These are phyloP conservation scores for Eilema sororculum DNA, from an alignment of 2,888 invertebrate genomes.

Conservation along the genomic window DNA sequence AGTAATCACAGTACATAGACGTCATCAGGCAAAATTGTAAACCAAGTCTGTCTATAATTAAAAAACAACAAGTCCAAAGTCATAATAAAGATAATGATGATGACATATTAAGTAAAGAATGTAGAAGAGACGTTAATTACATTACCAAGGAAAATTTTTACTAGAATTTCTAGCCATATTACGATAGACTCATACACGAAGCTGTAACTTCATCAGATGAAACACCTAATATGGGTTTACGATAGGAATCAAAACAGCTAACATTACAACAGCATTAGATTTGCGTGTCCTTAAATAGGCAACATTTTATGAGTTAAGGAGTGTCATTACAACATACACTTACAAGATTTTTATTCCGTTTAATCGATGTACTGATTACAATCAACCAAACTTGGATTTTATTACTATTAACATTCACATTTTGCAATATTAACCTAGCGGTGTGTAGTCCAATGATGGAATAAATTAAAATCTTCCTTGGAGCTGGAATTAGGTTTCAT, in stretches of 20 bases:
- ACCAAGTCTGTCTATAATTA: neutral
- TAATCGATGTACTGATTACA: neutral
- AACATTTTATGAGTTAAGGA: slow-evolving; percentile 9
- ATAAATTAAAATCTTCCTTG: neutral
- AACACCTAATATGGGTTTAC: slow-evolving; percentile 12
- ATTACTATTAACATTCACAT: neutral
- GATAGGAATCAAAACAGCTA: slow-evolving; percentile 2
- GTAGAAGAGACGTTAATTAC: neutral
- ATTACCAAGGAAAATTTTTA: neutral
- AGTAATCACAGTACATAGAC: neutral
- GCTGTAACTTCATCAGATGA: slow-evolving; percentile 7
- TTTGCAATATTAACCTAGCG: neutral
- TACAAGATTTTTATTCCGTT: neutral
- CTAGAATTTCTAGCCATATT: neutral
- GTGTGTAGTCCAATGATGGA: no score
- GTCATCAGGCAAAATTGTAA: neutral
- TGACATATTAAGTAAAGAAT: neutral
- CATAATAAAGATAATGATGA: neutral
- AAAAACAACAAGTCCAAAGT: neutral
- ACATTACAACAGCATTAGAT: neutral
- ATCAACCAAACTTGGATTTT: neutral
- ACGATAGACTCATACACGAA: neutral
- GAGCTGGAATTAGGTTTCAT: neutral
- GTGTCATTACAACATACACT: neutral
- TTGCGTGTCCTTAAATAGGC: neutral